Evolutionary conservation across 1,140 invertebrate genomes (phyloP), one percentile per base, ranked within the genome.

Genomic region (Scaptodrosophila lebanonensis): DNA sequence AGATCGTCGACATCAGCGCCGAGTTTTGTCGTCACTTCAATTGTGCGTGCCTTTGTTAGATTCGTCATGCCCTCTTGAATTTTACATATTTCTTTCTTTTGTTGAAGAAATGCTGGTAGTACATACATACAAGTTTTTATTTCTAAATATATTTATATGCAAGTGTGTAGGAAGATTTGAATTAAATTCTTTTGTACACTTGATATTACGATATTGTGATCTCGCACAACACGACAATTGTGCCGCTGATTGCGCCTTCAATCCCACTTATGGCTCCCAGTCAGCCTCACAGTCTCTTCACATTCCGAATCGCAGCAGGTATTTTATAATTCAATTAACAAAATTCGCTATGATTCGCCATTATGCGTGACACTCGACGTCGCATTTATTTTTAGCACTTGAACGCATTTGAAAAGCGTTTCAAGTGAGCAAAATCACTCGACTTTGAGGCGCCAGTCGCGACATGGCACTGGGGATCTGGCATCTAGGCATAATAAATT

Each of bases 241-340:
- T n/a, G n/a, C n/a, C n/a, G n/a, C n/a, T n/a, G n/a, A n/a, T n/a
- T n/a, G n/a, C n/a, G n/a, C n/a, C n/a, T n/a, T n/a, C n/a, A n/a
- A n/a, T n/a, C n/a, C n/a, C n/a, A n/a, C n/a, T n/a, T n/a, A n/a
- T n/a, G n/a, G n/a, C n/a, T n/a, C n/a, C n/a, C n/a, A n/a, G n/a
- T n/a, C n/a, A n/a, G n/a, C n/a, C n/a, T n/a, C n/a, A n/a, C n/a
- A n/a, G n/a, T n/a, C n/a, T n/a, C n/a, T n/a, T n/a, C n/a, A n/a
- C n/a, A n/a, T n/a, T n/a, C n/a, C n/a, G n/a, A n/a, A n/a, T n/a
- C n/a, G n/a, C n/a, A n/a, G n/a, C n/a, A n/a, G n/a, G 42, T 48
- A 47, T 20, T 20, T 25, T 36, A 30, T 73, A 75, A 75, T 75
- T 75, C 27, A 69, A 75, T 75, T 69, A 75, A 61, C 66, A 30